A percentile compares a stretch with the other conserved stretches of the same genome.
These are phyloP conservation scores for Crioceris asparagi DNA, from an alignment of 2,888 invertebrate genomes.

Conservation along the genomic window DNA sequence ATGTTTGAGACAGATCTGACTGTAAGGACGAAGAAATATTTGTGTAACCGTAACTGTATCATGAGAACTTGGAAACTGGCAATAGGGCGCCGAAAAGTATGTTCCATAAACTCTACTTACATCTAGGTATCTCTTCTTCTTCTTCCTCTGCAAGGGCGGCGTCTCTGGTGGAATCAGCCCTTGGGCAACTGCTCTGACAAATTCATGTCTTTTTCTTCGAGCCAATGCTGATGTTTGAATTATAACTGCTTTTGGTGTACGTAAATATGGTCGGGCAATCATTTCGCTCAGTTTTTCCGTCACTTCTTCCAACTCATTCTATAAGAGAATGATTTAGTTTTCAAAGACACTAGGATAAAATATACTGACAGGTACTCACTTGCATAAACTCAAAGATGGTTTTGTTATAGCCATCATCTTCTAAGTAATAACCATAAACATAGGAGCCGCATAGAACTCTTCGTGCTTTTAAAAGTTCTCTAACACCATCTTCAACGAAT, in stretches of 20 bases:
- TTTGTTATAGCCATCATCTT: constrained; percentile 53
- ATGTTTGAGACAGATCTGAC: constrained; percentile 39
- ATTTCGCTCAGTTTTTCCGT: constrained; percentile 55
- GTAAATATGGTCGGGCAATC: constrained; percentile 51
- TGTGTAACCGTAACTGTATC: background rate
- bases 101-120: too few relatives aligned
- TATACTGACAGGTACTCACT: constrained; percentile 33
- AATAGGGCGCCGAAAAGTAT: too few relatives aligned
- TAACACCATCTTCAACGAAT: constrained; percentile 54
- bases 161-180: constrained; percentile 48
- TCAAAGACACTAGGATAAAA: constrained; percentile 7
- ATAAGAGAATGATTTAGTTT: constrained; percentile 19
- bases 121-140: constrained; percentile 39
- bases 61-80: background rate
- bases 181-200: constrained; percentile 50
- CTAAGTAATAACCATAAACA: constrained; percentile 57
- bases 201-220: constrained; percentile 50
- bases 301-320: constrained; percentile 56
- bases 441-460: constrained; percentile 54
- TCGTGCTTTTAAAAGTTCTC: constrained; percentile 51
- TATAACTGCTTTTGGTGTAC: constrained; percentile 50
- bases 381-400: constrained; percentile 60
- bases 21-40: constrained; percentile 18
- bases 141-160: constrained; percentile 46
- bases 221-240: constrained; percentile 50